Evolutionary conservation across 1,140 invertebrate genomes (phyloP), one percentile per base, ranked within the genome.

Genomic region (Vanessa atalanta): DNA sequence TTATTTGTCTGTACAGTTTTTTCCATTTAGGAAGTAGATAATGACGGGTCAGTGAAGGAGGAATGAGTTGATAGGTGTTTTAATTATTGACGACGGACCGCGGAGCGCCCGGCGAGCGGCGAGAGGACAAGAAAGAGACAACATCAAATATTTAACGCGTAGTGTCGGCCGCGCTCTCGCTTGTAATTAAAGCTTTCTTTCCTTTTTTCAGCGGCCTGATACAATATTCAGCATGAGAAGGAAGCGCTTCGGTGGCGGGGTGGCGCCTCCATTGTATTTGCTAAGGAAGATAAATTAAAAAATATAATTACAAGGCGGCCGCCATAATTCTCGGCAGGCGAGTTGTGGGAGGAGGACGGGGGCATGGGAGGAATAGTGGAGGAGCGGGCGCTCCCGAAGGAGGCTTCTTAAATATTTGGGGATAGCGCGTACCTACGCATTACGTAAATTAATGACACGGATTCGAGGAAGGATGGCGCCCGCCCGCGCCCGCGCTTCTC

Each of bases 261-360:
- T 89, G 90, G 90, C 88, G 89, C 90, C 90, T 90, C 89, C 89
- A 91, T 93, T 93, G 91, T 93, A 91, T 91, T 90, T 90, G 89
- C 92, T 93, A 93, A 93, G 93, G 93, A 93, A 93, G 93, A 93
- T 93, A 93, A 93, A 93, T 93, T 93, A 93, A 93, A 93, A 93
- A 93, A 93, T 93, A 93, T 93, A 93, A 93, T 93, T 93, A 93
- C 93, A 93, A 93, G 91, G 93, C 93, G 93, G 92, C 92, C 91
- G 92, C 93, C 93, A 93, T 93, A 93, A 93, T 93, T 93, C 93
- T 93, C 90, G 89, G 84, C 89, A 81, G 89, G 89, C 86, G 91
- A 86, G 83, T 73, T 70, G 86, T 78, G 81, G 87, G 84, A 72
- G 82, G 87, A 37, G 72, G 60, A 61, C 75, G 83, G 82, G 80